Percentiles rank a stretch among this genome's conserved stretches.
Conservation (phyloP, 1,140 invertebrate species). For the Formica selysi region DNA sequence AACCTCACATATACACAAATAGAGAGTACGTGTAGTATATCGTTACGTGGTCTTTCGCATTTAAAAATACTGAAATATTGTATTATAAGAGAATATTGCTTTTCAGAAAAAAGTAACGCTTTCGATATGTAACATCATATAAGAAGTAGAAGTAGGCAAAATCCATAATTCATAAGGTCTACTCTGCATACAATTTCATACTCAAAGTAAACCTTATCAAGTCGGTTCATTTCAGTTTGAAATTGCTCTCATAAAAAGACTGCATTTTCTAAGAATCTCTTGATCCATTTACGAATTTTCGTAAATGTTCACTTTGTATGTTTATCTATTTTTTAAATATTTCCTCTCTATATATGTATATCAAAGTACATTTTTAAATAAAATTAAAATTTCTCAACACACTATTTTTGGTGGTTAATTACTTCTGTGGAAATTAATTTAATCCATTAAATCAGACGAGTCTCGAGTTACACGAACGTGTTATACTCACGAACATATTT, state of each 20-base stretch:
- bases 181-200: slow-evolving; percentile 12
- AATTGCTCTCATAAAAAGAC: no score
- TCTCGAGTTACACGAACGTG: neutral
- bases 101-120: neutral
- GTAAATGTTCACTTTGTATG: neutral
- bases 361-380: neutral
- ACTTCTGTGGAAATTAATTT: neutral
- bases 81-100: neutral
- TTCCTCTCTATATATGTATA: neutral
- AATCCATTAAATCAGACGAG: neutral
- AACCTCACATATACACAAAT: neutral
- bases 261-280: neutral
- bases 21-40: no score
- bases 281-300: neutral
- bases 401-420: neutral
- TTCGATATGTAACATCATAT: neutral
- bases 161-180: slow-evolving; percentile 24
- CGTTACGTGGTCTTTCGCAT: neutral
- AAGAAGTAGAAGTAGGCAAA: neutral
- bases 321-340: neutral
- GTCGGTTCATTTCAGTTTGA: neutral
- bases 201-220: slow-evolving; percentile 12
- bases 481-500: neutral
- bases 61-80: neutral
- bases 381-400: neutral